Evolutionary conservation across 2,888 invertebrate species (phyloP), one percentile per base, ranked within the genome.

Genomic region (Patella pellucida): DNA sequence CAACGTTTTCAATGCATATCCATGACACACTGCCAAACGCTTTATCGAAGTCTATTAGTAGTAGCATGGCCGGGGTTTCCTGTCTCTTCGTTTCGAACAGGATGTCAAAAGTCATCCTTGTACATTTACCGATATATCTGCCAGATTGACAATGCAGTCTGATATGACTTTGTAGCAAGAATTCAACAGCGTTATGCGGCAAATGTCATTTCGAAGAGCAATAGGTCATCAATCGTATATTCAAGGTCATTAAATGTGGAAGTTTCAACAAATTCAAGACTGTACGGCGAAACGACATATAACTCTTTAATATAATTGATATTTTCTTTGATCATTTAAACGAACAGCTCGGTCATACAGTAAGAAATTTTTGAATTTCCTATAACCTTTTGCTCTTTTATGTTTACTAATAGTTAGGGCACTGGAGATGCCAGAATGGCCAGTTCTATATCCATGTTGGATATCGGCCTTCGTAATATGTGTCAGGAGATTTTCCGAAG

Each of bases 61-160:
- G 9, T 16, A 72, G 19, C 4, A 72, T 23, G 15, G 52, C 71
- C 16, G 52, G 71, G 15, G 67, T 50, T 1, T 68, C 9, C 19
- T 67, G n/a, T 19, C 27, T 31, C 52, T 71, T 5, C 4, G 52
- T 54, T 15, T 54, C n/a, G n/a, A 52, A n/a, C 19, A 54, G 19
- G 15, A 52, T 52, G 16, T 71, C 71, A 16, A 19, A 62, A 19
- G 23, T 62, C 41, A 41, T 15, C 27, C 69, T 67, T 19, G 72
- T 75, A 68, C 52, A 69, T 56, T 73, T 69, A 16, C 76, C 27
- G 2, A 76, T 73, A 51, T 54, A 76, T 31, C 73, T 51, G 15
- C 73, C 73, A 50, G 51, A 19, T 54, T 41, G 41, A 52, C n/a
- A 62, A 71, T 75, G n/a, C 54, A 52, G 16, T 51, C 67, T 23